Evolutionary conservation across 1,140 invertebrate species (phyloP), one percentile per base, ranked within the genome.

Genomic region (Zaprionus nigranus): DNA sequence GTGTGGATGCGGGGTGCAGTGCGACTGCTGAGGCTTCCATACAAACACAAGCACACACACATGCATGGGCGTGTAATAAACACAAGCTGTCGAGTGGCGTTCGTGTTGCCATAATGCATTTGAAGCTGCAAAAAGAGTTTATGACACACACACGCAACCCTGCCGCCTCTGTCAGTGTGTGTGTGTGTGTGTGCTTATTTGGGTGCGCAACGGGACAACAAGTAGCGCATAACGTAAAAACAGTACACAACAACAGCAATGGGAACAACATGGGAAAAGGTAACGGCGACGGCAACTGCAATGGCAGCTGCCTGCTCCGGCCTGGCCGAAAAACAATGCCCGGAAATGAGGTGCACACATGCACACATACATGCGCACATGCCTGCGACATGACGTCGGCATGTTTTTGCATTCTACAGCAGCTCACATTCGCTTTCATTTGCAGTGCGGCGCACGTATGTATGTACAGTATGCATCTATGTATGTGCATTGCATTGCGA

Each of bases 41-140:
- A 70, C 38, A 49, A 70, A 65, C 40, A 56, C 28, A 40, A 69
- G 65, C 56, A 70, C 61, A 70, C 67, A 64, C 40, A 63, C 53
- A 53, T 53, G 73, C 26, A 49, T 15, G 56, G 12, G 15, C 51
- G 26, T 28, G 40, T 40, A 57, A 51, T 64, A 58, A 63, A 75
- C 64, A 66, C 38, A 57, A 71, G 63, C 60, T 70, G 82, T 73
- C 79, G 77, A 86, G 84, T 71, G 80, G 54, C 56, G 67, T 81
- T 81, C 74, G 75, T 84, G 81, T 81, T 84, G 85, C 85, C 78
- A 79, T 88, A 88, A 90, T 88, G 85, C 84, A 88, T 90, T 87
- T 81, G 77, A 83, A 81, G 73, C 84, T 63, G 78, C 58, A 75
- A 83, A 83, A 82, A 69, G 71, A 81, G 81, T 75, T 83, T 82